phyloP scores from a whole-genome alignment of 30 jellyfish, hydroid and myxozoan genomes.

The Aurelia sp. region DNA sequence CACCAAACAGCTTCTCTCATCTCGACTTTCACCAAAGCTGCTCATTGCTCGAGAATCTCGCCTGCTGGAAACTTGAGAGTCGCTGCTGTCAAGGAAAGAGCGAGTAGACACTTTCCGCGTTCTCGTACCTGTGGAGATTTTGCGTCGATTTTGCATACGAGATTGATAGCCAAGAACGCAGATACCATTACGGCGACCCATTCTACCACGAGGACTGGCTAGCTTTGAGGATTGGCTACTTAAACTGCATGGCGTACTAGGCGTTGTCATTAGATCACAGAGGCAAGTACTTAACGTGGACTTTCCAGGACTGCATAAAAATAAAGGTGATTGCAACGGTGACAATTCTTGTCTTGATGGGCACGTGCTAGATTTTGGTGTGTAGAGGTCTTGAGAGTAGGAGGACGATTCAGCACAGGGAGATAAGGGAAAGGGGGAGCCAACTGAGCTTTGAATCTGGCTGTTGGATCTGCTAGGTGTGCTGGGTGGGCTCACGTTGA shows the following conservation, averaged over 20 bases:
- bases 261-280: constrained; percentile 51
- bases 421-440: constrained; percentile 69
- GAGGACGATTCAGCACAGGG: constrained; percentile 61
- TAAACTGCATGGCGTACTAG: constrained; percentile 59
- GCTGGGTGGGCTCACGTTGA: constrained; percentile 87
- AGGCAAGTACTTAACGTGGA: constrained; percentile 58
- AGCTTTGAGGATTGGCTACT: constrained; percentile 61
- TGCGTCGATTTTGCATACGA: constrained; percentile 28
- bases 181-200: constrained; percentile 85
- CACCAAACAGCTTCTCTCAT: constrained; percentile 29
- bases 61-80: constrained; percentile 51
- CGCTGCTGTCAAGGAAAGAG: constrained; percentile 48
- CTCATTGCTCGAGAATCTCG: constrained; percentile 32
- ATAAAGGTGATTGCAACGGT: constrained; percentile 56
- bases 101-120: constrained; percentile 18
- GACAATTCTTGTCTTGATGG: constrained; percentile 57
- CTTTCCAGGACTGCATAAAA: constrained; percentile 56
- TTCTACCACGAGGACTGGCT: constrained; percentile 80
- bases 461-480: constrained; percentile 78
- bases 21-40: constrained; percentile 27
- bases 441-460: constrained; percentile 67
- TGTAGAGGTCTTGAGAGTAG: constrained; percentile 51
- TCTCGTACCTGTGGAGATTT: constrained; percentile 1
- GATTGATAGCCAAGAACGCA: constrained; percentile 64
- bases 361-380: constrained; percentile 56